These are phyloP conservation scores for Oceanodroma tethys DNA, from an alignment of 2,113 vertebrate species.

Conservation along the genomic window DNA sequence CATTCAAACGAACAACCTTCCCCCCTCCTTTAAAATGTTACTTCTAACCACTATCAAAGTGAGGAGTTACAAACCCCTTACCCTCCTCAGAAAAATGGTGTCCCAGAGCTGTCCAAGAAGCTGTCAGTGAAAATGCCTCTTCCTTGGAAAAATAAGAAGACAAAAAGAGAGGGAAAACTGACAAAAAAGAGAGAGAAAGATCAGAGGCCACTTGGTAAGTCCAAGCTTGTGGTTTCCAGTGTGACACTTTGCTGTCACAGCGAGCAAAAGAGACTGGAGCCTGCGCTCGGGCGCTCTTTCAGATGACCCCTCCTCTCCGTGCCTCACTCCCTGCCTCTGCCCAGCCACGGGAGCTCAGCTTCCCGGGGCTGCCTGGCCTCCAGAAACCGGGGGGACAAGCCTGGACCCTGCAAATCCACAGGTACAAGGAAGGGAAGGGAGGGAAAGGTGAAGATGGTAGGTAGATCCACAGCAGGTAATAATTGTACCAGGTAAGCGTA, in stretches of 20 bases:
- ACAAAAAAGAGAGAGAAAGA: conserved; percentile 2
- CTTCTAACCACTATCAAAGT: not conserved
- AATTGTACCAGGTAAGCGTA: not conserved
- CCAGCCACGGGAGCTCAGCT: conserved; percentile 33
- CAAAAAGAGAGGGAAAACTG: not conserved
- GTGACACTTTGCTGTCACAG: conserved; percentile 54
- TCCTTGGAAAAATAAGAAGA: conserved; percentile 39
- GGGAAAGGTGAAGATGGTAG: not conserved
- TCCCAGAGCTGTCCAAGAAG: conserved; percentile 34
- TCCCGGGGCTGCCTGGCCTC: not conserved
- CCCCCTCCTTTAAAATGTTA: not conserved
- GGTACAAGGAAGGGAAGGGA: not conserved
- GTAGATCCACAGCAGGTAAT: not conserved
- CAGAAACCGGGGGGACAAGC: not conserved
- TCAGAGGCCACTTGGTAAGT: conserved; percentile 53
- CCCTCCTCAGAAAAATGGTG: conserved; percentile 62
- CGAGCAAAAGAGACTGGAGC: conserved; percentile 30
- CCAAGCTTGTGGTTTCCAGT: conserved; percentile 45
- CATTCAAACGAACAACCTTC: not conserved
- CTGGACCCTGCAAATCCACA: not conserved
- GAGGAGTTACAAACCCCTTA: conserved; percentile 62
- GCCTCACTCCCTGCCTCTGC: conserved; percentile 22
- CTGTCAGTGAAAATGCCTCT: conserved; percentile 42
- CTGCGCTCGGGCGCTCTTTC: conserved; percentile 47
- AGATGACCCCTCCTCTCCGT: conserved; percentile 56